Percentiles rank a stretch among this genome's conserved stretches.
phyloP scores from a whole-genome alignment of 2,888 invertebrate species.

The Abrostola triplasia region DNA sequence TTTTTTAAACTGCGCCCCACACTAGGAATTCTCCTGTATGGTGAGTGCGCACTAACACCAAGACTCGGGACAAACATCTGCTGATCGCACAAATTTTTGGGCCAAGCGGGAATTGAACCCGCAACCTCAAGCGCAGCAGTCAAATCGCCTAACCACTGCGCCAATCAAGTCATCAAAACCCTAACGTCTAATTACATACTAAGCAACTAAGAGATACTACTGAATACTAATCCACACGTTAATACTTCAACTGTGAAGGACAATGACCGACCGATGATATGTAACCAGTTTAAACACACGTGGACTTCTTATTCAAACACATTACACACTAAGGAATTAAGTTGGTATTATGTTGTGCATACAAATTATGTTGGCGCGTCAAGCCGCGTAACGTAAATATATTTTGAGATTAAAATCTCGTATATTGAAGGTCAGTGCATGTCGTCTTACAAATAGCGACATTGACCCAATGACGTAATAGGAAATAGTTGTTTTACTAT shows the following conservation, averaged over 20 bases:
- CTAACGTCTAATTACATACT: background rate
- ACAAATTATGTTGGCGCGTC: constrained; percentile 27
- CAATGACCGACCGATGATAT: constrained; percentile 48
- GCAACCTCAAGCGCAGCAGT: too few relatives aligned
- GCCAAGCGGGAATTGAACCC: too few relatives aligned
- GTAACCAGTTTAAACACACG: constrained; percentile 18
- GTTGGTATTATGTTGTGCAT: constrained; percentile 5
- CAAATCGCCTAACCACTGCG: too few relatives aligned
- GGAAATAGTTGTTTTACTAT: background rate
- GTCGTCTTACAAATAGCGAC: constrained; percentile 2
- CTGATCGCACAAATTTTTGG: too few relatives aligned
- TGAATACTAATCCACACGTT: constrained; percentile 1
- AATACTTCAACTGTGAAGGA: constrained; percentile 30
- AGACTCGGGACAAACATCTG: too few relatives aligned
- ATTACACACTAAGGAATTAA: constrained; percentile 38
- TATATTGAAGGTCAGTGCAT: constrained; percentile 13
- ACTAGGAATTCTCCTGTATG: too few relatives aligned
- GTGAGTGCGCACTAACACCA: too few relatives aligned
- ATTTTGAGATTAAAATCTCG: constrained; percentile 24
- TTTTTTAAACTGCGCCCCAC: too few relatives aligned
- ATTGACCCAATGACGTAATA: constrained; percentile 22
- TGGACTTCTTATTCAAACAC: constrained; percentile 22
- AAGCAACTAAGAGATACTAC: background rate
- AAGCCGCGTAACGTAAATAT: constrained; percentile 43
- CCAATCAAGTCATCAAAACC: too few relatives aligned